Evolutionary conservation across 2,888 invertebrate genomes (phyloP), one percentile per base, ranked within the genome.

Genomic region (Xanthia icteritia): DNA sequence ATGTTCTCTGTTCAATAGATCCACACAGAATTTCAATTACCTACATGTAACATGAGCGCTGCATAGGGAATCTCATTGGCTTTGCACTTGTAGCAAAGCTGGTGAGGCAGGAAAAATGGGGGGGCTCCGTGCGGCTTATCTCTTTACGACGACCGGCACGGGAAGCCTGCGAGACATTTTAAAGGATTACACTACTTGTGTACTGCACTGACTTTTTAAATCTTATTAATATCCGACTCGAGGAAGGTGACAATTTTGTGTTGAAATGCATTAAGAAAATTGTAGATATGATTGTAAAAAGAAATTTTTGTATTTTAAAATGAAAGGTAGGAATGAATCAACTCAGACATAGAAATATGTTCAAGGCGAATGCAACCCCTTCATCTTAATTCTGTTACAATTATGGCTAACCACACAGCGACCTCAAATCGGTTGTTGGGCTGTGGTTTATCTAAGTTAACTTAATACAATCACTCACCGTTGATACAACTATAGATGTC

Each of bases 111-210:
- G 89, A 88, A 89, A 89, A 88, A 90, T 90, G 89, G 89, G 87
- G 74, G 86, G 83, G 87, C 89, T 91, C 87, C 73, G 80, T 74
- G 79, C 75, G 84, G 89, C 91, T 93, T 92, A 93, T 92, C 93
- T 91, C 87, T 91, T 90, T 89, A 90, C 90, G 89, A 86, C 77
- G 86, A 88, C 79, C 70, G 79, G 36, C 79, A 67, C 42, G 88
- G 83, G 86, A 86, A 90, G 83, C 86, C 87, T 86, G 85, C 85
- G 79, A 79, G 85, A 88, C 87, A 84, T 89, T 88, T 90, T 84
- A 85, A 85, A 90, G 84, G 84, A 87, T 86, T 88, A 88, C 76
- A 84, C 85, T 87, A 83, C 86, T 85, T 65, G 64, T 79, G 73
- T 80, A 75, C 75, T 48, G 56, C 48, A 72, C 48, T 27, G 71